phyloP scores from a whole-genome alignment of 2,113 vertebrate species.

The Stomatorhinus ivindoensis region DNA sequence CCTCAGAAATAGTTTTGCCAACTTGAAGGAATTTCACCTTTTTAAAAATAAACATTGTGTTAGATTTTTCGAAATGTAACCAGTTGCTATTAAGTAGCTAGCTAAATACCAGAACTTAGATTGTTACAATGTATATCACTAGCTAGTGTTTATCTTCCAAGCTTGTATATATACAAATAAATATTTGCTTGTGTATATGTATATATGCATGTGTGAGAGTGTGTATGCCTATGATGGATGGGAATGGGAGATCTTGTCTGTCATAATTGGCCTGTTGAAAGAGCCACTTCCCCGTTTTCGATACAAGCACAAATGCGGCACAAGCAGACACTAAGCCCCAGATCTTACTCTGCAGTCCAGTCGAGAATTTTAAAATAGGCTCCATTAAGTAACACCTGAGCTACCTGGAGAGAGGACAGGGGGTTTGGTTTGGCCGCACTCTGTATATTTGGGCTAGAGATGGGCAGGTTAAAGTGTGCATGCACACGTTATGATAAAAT shows the following conservation, averaged over 20 bases:
- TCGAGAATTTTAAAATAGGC: neutral
- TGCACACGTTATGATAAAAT: neutral
- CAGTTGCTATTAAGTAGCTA: neutral
- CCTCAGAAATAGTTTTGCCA: neutral
- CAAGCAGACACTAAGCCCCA: neutral
- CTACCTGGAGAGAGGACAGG: neutral
- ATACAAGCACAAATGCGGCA: neutral
- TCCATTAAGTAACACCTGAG: slow-evolving; percentile 3
- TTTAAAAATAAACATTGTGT: slow-evolving; percentile 5
- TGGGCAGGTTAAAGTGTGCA: slow-evolving; percentile 12
- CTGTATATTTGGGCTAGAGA: neutral
- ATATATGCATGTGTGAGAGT: neutral
- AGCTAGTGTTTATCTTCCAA: neutral
- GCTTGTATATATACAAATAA: neutral
- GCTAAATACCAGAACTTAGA: neutral
- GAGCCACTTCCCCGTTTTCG: neutral
- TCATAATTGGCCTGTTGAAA: neutral
- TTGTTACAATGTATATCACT: neutral
- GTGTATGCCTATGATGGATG: neutral
- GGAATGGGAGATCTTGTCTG: neutral
- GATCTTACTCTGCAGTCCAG: slow-evolving; percentile 5
- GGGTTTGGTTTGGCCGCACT: neutral
- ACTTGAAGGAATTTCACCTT: neutral
- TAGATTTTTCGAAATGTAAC: neutral
- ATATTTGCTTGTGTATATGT: neutral